Conservation (phyloP, 2,797 vertebrate species). For the Galaxias olidus region DNA sequence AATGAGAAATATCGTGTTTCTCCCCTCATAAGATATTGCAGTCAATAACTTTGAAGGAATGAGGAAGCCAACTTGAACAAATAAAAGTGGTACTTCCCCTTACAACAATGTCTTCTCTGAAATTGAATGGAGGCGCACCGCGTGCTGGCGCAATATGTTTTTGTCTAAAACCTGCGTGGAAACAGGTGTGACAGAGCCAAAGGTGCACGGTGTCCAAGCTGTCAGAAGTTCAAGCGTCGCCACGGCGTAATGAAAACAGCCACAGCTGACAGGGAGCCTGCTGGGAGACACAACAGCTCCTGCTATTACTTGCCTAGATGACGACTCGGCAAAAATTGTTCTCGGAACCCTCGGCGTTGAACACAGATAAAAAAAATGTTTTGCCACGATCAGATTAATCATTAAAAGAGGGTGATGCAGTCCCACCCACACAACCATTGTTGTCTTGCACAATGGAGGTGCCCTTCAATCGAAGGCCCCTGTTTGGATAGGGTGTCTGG, state of each 20-base stretch:
- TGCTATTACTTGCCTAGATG: constrained; percentile 73
- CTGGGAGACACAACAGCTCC: constrained; percentile 74
- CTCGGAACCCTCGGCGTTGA: constrained; percentile 54
- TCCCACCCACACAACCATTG: constrained; percentile 47
- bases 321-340: constrained; percentile 60
- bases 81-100: too few relatives aligned
- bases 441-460: constrained; percentile 65
- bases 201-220: constrained; percentile 11
- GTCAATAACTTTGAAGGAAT: too few relatives aligned
- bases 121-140: too few relatives aligned
- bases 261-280: constrained; percentile 27
- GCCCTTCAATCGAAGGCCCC: constrained; percentile 58
- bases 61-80: too few relatives aligned
- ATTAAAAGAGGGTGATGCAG: constrained; percentile 72
- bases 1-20: not conserved
- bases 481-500: constrained; percentile 74
- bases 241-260: not conserved
- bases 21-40: too few relatives aligned
- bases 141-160: too few relatives aligned
- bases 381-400: constrained; percentile 78
- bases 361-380: constrained; percentile 78
- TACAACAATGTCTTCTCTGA: too few relatives aligned
- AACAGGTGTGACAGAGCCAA: too few relatives aligned
- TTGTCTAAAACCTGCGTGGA: too few relatives aligned
- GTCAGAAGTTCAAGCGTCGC: constrained; percentile 46